A percentile compares a stretch with the other conserved stretches of the same genome.
Evolutionary conservation across 2,888 invertebrate genomes (phyloP).

Genomic region (Apantesis nais): DNA sequence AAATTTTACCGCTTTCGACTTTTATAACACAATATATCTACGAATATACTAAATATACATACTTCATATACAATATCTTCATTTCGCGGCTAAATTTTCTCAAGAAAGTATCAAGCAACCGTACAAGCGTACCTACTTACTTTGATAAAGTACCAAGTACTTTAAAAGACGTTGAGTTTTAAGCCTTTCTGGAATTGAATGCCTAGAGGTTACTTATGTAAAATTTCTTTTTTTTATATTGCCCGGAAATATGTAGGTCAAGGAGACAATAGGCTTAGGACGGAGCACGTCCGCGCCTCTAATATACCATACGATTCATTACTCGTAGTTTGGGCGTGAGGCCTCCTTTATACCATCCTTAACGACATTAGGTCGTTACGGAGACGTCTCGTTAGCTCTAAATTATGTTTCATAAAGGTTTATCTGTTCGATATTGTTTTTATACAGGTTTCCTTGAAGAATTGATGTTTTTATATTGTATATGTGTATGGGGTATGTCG

Average conservation of each 20-base stretch:
- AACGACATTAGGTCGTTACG: conserved; percentile 53
- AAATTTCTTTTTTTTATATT: conserved; percentile 53
- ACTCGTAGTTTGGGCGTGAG: conserved; percentile 57
- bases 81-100: conserved; percentile 34
- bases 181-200: conserved; percentile 39
- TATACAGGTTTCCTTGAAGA: background rate
- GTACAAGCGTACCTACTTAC: conserved; percentile 13
- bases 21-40: conserved; percentile 9
- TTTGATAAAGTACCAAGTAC: conserved; percentile 28
- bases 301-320: conserved; percentile 67
- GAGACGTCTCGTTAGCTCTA: conserved; percentile 47
- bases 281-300: conserved; percentile 49
- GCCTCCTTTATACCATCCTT: conserved; percentile 53
- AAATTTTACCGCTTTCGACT: conserved; percentile 17
- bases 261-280: conserved; percentile 71
- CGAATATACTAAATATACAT: conserved; percentile 6
- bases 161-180: conserved; percentile 23
- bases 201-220: conserved; percentile 45
- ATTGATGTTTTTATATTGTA: background rate
- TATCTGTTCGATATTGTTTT: conserved; percentile 53
- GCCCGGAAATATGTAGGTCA: conserved; percentile 77
- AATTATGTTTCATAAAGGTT: conserved; percentile 49
- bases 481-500: background rate
- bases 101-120: conserved; percentile 3
- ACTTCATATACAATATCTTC: conserved; percentile 8